These are phyloP conservation scores for Ceratina calcarata DNA, from an alignment of 1,140 invertebrate species.

Conservation along the genomic window DNA sequence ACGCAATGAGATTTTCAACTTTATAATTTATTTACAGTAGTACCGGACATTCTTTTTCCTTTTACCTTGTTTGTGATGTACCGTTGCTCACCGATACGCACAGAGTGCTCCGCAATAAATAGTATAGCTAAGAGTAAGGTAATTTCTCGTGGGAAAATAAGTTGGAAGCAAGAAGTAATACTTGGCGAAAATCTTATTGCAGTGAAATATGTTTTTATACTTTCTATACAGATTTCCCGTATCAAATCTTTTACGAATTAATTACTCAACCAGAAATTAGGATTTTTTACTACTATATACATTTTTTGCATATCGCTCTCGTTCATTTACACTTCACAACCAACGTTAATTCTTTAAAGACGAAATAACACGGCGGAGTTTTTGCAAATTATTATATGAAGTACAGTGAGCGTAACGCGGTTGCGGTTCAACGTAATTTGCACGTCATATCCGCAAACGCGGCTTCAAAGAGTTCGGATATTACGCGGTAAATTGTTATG, in stretches of 20 bases:
- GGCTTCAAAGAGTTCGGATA: constrained; percentile 30
- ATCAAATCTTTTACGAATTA: no score
- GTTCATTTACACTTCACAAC: no score
- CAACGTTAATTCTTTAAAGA: no score
- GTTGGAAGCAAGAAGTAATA: not conserved
- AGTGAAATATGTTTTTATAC: not conserved
- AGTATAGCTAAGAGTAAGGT: not conserved
- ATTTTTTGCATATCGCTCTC: no score
- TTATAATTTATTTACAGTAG: constrained; percentile 62
- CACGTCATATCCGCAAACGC: constrained; percentile 22
- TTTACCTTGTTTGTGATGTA: constrained; percentile 58
- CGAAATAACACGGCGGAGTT: constrained; percentile 2
- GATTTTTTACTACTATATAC: no score
- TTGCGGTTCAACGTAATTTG: constrained; percentile 35
- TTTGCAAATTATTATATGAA: constrained; percentile 23
- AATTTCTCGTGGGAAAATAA: not conserved
- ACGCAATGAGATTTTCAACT: constrained; percentile 64
- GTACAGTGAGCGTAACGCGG: constrained; percentile 7
- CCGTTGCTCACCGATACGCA: constrained; percentile 25
- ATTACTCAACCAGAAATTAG: no score
- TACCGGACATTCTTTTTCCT: constrained; percentile 35
- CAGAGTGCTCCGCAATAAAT: constrained; percentile 14
- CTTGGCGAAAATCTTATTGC: not conserved
- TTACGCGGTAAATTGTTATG: constrained; percentile 16
- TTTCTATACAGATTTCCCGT: no score